Base-by-base conservation (phyloP, 2,113 vertebrate species). In the Nannospalax galili region DNA sequence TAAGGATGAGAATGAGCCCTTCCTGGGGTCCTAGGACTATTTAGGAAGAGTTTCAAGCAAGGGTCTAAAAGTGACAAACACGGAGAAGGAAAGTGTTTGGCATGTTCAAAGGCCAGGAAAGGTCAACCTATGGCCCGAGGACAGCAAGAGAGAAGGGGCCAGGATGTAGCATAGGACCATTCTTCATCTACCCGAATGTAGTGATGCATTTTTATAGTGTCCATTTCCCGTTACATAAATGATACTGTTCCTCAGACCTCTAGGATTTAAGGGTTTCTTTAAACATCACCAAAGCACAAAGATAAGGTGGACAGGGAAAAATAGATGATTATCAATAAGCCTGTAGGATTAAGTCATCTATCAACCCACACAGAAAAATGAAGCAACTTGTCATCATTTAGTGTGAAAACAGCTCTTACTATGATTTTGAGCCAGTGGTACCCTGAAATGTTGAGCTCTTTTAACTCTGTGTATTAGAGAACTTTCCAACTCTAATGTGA, bases 271-370 rank as follows among this genome's bases (percentile, higher is more conserved):
- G 16, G 52, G 32, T 79, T 79, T 56, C 79, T 93, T 96, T 88
- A 92, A 94, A 88, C 30, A 30, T 95, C 94, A 88, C 58, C 85
- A 82, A 73, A 88, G 48, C 48, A 74, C 52, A n/a, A 84, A 32
- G 52, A 75, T 32, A 62, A 35, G 3, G 26, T 62, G 28, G 40
- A 32, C 37, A 75, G 42, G 58, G 72, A 48, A 65, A 88, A 62
- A 75, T 78, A 70, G 24, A 75, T 82, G 58, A 42, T 56, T 90
- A 78, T 52, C 65, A 42, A 22, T 48, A 65, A 52, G 26, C 37
- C 62, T 96, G 72, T 58, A n/a, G 84, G 52, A 42, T 17, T 65
- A 88, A 92, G 45, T 92, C 40, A 26, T 77, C 88, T 72, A 26
- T 85, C 20, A 65, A 45, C 30, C 67, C 37, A 42, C 19, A 22